Base-by-base conservation (phyloP, 2,797 vertebrate species). In the Tapera naevia region DNA sequence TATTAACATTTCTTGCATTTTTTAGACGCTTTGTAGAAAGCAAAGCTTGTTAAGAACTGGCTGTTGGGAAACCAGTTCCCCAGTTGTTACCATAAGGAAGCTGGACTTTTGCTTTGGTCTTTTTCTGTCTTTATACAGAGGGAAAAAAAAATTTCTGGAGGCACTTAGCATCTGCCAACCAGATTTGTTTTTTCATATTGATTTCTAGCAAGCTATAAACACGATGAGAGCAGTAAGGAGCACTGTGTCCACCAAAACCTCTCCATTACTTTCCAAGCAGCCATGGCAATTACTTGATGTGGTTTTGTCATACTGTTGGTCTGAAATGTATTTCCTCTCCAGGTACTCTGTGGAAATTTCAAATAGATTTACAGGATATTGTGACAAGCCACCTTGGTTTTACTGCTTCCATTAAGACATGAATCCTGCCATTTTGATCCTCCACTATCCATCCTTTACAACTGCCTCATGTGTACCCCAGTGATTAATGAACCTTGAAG, bases 181-280 rank as follows among this genome's bases (percentile, higher is more conserved):
- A 69, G 51, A 66, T 62, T 89, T 79, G 79, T 33, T 43, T 86
- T 75, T 91, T 64, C 48, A 17, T 23, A 53, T 91, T 64, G 67
- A 58, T 96, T 93, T 94, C 67, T 91, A 91, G 85, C 91, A 82
- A 65, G 37, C 37, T 69, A 66, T 15, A 89, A 95, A 58, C 53
- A 82, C 4, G 53, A 39, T 0, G 7, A 64, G 64, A 85, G 54
- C 2, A 5, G 58, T 33, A 58, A 82, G 58, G 71, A 90, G 67
- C 14, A 17, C 11, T 13, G 21, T 74, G 33, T 73, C 67, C 10
- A 24, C 76, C 60, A 92, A 72, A 90, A 76, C 17, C n/a, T 80
- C 72, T 76, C 60, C 35, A 23, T 69, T 75, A 37, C 37, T 83
- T 90, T 92, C 32, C 22, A 86, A 61, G 35, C 11, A 71, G 16